Conservation (phyloP, 2,113 vertebrate species). For the Apaloderma vittatum region DNA sequence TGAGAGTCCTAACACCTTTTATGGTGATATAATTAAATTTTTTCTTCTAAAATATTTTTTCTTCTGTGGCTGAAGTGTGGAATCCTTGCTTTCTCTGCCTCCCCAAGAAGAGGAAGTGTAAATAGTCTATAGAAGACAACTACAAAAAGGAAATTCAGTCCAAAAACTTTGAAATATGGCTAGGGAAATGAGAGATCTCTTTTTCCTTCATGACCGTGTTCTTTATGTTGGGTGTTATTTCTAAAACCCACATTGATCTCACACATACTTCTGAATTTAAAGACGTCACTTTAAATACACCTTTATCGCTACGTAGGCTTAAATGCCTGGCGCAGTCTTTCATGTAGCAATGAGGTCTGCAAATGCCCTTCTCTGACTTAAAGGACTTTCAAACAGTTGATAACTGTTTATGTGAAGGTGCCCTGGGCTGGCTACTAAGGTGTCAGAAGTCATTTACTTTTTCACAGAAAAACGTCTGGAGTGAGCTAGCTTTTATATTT, state of each 20-base stretch:
- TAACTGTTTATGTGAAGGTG: background rate
- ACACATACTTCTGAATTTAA: background rate
- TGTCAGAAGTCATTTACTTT: background rate
- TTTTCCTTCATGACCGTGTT: background rate
- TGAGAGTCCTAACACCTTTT: background rate
- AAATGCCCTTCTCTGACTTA: background rate
- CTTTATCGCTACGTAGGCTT: rapidly evolving
- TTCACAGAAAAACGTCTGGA: background rate
- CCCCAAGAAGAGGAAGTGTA: background rate
- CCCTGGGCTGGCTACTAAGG: background rate
- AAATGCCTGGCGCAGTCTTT: background rate
- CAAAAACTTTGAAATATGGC: background rate
- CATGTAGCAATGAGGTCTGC: background rate
- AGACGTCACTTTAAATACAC: background rate
- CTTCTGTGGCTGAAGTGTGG: background rate
- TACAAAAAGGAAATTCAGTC: background rate
- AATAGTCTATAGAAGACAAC: background rate
- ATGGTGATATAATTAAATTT: background rate
- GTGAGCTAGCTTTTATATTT: background rate
- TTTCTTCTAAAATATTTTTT: background rate
- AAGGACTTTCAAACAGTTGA: background rate
- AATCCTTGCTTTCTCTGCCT: background rate
- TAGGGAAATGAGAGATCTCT: background rate
- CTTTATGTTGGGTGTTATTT: background rate
- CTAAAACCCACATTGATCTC: background rate